Evolutionary conservation across 64 coral and sea anemone species (phyloP).

Genomic region (Trachythela sp.): DNA sequence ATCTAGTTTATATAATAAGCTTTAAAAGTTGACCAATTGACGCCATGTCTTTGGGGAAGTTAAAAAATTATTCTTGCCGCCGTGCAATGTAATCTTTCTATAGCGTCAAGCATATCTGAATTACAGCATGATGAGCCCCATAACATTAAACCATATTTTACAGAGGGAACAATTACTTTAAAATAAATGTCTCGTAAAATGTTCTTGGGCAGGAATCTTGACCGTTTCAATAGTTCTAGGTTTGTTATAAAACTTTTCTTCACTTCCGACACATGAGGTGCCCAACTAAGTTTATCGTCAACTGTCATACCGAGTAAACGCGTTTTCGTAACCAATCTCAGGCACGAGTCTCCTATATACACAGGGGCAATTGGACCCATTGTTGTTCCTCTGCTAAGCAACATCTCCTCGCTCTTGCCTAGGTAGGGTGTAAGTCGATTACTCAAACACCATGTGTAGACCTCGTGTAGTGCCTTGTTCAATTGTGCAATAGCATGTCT

Average conservation of each 20-base stretch:
- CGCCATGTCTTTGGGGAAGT: too few relatives aligned
- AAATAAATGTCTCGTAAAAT: background rate
- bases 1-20: too few relatives aligned
- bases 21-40: too few relatives aligned
- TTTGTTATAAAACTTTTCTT: background rate
- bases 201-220: background rate
- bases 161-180: background rate
- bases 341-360: background rate
- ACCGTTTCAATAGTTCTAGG: background rate
- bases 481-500: background rate
- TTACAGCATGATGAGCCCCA: background rate
- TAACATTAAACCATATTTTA: background rate
- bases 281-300: background rate
- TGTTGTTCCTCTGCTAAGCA: background rate
- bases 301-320: slow-evolving; percentile 26
- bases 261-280: background rate
- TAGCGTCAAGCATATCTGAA: background rate
- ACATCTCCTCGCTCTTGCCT: slow-evolving; percentile 15
- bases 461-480: slow-evolving; percentile 4
- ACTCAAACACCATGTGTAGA: background rate
- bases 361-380: background rate
- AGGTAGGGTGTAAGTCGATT: slow-evolving; percentile 5
- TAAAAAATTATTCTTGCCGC: background rate
- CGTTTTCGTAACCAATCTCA: slow-evolving; percentile 19
- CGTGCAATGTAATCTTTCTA: background rate